A percentile compares a stretch with the other conserved stretches of the same genome.
phyloP scores from a whole-genome alignment of 2,113 vertebrate genomes.

The Neolamprologus brichardi region DNA sequence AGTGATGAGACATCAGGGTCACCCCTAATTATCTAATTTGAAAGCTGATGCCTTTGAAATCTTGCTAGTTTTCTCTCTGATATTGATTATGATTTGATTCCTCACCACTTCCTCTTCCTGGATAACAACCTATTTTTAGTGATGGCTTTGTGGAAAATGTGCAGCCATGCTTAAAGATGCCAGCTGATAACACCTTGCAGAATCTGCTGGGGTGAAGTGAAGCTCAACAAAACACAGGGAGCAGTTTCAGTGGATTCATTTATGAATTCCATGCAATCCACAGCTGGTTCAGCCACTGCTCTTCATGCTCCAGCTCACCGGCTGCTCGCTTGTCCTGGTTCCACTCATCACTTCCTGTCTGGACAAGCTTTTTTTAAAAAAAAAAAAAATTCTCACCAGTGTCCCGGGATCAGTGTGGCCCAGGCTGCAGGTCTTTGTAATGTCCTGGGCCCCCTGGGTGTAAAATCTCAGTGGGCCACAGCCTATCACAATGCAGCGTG shows the following conservation, averaged over 20 bases:
- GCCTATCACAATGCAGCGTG: neutral
- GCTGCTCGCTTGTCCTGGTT: neutral
- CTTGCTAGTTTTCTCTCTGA: neutral
- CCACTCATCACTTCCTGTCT: neutral
- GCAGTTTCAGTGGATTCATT: neutral
- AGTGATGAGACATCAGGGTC: neutral
- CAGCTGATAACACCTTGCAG: conserved; percentile 25
- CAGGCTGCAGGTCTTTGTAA: neutral
- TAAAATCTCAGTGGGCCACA: neutral
- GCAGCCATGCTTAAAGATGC: conserved; percentile 4
- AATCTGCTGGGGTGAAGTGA: neutral
- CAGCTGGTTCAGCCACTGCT: neutral
- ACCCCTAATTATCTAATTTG: neutral
- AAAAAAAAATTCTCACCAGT: neutral
- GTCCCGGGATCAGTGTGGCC: neutral
- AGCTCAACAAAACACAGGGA: neutral
- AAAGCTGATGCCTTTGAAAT: neutral
- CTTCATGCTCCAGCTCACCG: neutral
- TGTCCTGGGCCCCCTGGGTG: neutral
- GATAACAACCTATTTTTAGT: neutral
- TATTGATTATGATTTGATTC: neutral
- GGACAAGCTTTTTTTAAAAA: rapidly evolving
- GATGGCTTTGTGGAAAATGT: neutral
- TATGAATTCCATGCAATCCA: neutral
- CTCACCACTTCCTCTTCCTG: neutral